A percentile compares a stretch with the other conserved stretches of the same genome.
These are phyloP conservation scores for Rhombomys opimus DNA, from an alignment of 2,113 vertebrate species.

Conservation along the genomic window DNA sequence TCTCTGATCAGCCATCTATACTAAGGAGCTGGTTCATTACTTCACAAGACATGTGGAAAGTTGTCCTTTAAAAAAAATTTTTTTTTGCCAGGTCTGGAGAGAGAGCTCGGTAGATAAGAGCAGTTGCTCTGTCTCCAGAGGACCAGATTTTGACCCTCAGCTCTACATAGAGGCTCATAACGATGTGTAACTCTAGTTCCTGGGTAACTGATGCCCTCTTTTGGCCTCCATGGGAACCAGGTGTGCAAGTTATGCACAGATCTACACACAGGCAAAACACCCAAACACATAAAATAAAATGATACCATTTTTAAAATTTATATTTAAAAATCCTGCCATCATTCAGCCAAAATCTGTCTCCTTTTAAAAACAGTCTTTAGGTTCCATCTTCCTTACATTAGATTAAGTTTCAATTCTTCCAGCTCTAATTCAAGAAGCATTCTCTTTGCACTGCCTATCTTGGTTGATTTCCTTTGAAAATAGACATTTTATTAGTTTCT, in stretches of 20 bases:
- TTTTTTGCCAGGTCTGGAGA: background rate
- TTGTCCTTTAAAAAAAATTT: background rate
- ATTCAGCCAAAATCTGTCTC: conserved; percentile 40
- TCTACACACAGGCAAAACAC: background rate
- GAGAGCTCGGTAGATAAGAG: background rate
- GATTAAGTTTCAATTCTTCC: conserved; percentile 49
- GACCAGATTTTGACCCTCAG: background rate
- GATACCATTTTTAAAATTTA: background rate
- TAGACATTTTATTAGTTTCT: conserved; percentile 50
- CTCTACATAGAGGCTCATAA: background rate
- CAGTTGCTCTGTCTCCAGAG: background rate
- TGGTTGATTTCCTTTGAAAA: conserved; percentile 23
- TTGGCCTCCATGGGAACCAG: background rate
- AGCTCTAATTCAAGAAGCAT: background rate
- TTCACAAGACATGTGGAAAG: background rate
- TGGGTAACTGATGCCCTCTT: background rate
- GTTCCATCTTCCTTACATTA: background rate
- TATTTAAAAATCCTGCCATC: background rate
- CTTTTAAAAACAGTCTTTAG: conserved; percentile 36
- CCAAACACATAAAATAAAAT: background rate
- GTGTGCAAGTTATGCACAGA: background rate
- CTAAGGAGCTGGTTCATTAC: conserved; percentile 38
- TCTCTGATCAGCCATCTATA: background rate
- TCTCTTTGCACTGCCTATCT: conserved; percentile 13
- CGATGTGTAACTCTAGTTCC: background rate